Evolutionary conservation across 2,888 invertebrate genomes (phyloP), one percentile per base, ranked within the genome.

Genomic region (Catocala fraxini): DNA sequence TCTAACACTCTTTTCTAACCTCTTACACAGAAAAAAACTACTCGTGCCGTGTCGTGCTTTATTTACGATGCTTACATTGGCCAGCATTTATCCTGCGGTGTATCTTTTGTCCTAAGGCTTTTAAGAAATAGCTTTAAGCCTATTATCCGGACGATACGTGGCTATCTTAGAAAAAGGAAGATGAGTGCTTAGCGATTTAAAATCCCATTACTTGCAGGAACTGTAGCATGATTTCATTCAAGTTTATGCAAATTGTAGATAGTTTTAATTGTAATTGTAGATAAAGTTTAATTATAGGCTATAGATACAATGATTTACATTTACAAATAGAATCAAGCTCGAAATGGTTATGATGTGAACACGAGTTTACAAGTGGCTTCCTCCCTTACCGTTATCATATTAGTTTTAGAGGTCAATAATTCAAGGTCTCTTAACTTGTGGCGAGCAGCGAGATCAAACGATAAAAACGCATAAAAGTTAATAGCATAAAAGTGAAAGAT

Each of bases 1-100:
- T 90, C 91, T 90, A 90, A 89, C 86, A 89, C 89, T 85, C 86
- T 90, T 89, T 89, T 89, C 89, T 89, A 88, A 88, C 81, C 73
- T 80, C 74, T 65, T 74, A 76, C 75, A 77, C 81, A 86, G 86
- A 89, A 89, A 88, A 89, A 83, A 83, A 81, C 79, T 75, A 81
- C 82, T 81, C 73, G 79, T 80, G 80, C 76, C 73, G 72, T 74
- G 81, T 79, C 77, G 79, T 82, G 80, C 84, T 87, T 89, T 91
- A 90, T 91, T 92, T 91, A 87, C 84, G 87, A 86, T 83, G 84
- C 83, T 84, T 76, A 83, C 84, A 81, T 80, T 81, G 80, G 82
- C 82, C 79, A 83, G 82, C 80, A 77, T 86, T 89, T 90, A 89
- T 87, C 84, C 80, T 68, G 71, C 67, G 75, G 73, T 72, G 71